Evolutionary conservation across 2,888 invertebrate genomes (phyloP).

Genomic region (Dasypogon diadema): DNA sequence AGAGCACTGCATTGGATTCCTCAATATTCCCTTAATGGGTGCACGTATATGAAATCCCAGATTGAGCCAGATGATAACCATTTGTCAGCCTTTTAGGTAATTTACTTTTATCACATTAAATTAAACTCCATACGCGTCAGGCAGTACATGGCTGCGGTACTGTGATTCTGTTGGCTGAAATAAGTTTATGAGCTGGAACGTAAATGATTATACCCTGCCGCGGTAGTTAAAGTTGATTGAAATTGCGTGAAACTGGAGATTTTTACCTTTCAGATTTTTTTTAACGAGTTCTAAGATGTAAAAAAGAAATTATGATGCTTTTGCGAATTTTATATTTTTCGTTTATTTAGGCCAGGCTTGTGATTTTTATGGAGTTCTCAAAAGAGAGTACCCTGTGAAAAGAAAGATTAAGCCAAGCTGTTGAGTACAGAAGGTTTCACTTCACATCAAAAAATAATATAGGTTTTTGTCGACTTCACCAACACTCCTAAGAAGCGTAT

Average conservation of each 20-base stretch:
- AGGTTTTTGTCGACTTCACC: no score
- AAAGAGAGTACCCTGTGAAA: no score
- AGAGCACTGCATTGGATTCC: neutral
- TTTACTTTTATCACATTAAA: constrained; percentile 50
- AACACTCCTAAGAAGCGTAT: no score
- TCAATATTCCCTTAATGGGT: constrained; percentile 46
- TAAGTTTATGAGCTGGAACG: constrained; percentile 44
- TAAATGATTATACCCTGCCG: constrained; percentile 20
- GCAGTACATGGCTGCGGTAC: constrained; percentile 39
- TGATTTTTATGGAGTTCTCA: no score
- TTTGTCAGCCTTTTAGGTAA: constrained; percentile 53
- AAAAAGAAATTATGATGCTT: no score
- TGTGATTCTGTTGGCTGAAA: constrained; percentile 44
- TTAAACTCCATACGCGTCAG: constrained; percentile 44
- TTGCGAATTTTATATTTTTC: no score
- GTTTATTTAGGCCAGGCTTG: no score
- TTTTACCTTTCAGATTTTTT: no score
- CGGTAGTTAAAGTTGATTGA: constrained; percentile 32
- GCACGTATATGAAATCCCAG: constrained; percentile 52
- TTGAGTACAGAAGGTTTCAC: no score
- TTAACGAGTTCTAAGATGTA: no score
- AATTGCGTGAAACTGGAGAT: neutral
- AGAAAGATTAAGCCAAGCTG: no score
- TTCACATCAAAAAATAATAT: no score
- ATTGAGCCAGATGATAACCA: constrained; percentile 57